A percentile compares a stretch with the other conserved stretches of the same genome.
These are phyloP conservation scores for Drosophila cognata DNA, from an alignment of 2,888 invertebrate species.

Conservation along the genomic window DNA sequence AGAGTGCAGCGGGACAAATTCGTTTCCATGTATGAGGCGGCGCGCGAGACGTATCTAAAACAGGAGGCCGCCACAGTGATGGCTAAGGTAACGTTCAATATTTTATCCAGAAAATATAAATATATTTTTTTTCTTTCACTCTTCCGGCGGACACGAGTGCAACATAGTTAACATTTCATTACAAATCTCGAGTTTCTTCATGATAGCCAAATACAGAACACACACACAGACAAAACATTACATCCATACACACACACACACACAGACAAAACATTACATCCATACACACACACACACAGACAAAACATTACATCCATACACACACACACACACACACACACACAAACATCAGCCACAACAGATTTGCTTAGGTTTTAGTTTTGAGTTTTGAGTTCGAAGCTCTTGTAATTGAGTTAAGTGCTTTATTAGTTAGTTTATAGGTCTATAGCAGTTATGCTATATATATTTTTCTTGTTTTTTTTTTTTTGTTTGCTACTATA, in stretches of 20 bases:
- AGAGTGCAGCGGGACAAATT: conserved; percentile 87
- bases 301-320: background rate
- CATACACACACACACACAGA: background rate
- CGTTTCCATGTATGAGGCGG: conserved; percentile 86
- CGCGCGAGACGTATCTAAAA: conserved; percentile 86
- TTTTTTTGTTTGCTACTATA: conserved; percentile 31
- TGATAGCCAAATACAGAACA: background rate
- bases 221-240: background rate
- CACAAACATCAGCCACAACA: conserved; percentile 1
- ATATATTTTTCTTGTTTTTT: conserved; percentile 4
- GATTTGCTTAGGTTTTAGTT: background rate
- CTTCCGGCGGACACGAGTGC: background rate
- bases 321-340: background rate
- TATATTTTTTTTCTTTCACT: background rate
- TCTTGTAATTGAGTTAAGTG: background rate
- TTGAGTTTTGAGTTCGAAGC: too few species aligned
- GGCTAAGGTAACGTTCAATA: conserved; percentile 76
- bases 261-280: too few species aligned
- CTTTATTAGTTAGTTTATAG: background rate
- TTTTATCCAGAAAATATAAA: background rate
- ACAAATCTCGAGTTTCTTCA: background rate
- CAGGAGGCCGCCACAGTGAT: conserved; percentile 85
- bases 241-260: background rate
- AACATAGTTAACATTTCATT: background rate
- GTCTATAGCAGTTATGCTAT: background rate